Evolutionary conservation across 2,888 invertebrate genomes (phyloP), one percentile per base, ranked within the genome.

Genomic region (Lasioglossum zephyrum): DNA sequence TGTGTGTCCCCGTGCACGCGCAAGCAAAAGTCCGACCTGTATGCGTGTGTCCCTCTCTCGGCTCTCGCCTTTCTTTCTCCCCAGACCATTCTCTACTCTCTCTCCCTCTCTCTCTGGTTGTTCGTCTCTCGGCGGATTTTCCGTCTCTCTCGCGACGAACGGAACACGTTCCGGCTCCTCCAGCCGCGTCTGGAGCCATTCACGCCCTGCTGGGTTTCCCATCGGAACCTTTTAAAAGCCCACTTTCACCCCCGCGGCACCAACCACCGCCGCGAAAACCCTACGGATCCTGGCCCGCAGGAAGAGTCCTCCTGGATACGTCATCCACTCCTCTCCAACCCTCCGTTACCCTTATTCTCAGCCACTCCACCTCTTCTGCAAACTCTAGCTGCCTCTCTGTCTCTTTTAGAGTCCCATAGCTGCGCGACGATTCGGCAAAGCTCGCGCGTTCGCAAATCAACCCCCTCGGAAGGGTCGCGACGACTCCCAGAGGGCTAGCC

Each of bases 221-320:
- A 92, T 91, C 90, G 91, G 92, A 91, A 93, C 92, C 92, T 93
- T 93, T 93, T 92, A 92, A 93, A 92, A 92, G 87, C 88, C 90
- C 89, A 87, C 91, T 91, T 92, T 90, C 91, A 91, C 90, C 92
- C 91, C 88, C 90, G 90, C 90, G 85, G 91, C 85, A 75, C n/a
- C 90, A 82, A 83, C 82, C 87, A 81, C 81, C 84, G 88, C 79
- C 88, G 88, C 85, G 88, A 90, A 88, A 91, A 89, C 87, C 91
- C 85, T 82, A 77, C 80, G 88, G 78, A 88, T 81, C 83, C 77
- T 57, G 79, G 77, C 82, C 77, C 66, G 84, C 88, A 73, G 87
- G 82, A 87, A 86, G 57, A 79, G 49, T 81, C 84, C 75, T 77
- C 53, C 49, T 49, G 73, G 49, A 31, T 36, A 73, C 26, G 80